Conservation (phyloP, 2,113 vertebrate genomes). For the Neotoma lepida region DNA sequence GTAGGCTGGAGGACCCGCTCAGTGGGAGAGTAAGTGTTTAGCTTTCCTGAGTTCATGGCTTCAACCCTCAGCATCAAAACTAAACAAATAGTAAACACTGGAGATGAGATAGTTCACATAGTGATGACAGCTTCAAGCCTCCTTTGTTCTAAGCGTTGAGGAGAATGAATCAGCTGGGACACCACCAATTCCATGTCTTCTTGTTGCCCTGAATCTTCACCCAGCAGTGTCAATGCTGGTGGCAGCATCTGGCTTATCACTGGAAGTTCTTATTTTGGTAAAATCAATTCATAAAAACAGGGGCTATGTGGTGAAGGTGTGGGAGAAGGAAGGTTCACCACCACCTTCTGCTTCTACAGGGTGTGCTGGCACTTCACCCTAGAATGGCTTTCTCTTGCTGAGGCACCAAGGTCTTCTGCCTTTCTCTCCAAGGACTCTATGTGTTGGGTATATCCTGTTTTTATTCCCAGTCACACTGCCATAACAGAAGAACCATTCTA, state of each 20-base stretch:
- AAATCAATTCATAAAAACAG: slow-evolving; percentile 3
- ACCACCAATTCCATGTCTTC: neutral
- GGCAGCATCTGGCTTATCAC: slow-evolving; percentile 6
- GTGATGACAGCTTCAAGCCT: slow-evolving; percentile 17
- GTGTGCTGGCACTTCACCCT: neutral
- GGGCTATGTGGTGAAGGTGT: neutral
- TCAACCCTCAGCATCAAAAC: neutral
- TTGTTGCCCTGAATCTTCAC: neutral
- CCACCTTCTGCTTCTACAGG: neutral
- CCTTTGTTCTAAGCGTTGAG: neutral
- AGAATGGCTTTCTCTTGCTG: neutral
- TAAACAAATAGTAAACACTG: slow-evolving; percentile 15
- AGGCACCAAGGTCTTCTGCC: neutral
- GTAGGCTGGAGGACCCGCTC: neutral
- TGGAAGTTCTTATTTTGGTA: slow-evolving; percentile 1
- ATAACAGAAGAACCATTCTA: neutral
- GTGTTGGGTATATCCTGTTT: neutral
- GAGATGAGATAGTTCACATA: slow-evolving; percentile 1
- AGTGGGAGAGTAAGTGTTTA: neutral
- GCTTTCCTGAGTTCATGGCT: neutral
- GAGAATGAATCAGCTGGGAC: neutral
- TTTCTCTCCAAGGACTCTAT: neutral
- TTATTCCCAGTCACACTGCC: neutral
- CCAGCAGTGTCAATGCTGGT: neutral
- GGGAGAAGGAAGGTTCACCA: neutral